A percentile compares a stretch with the other conserved stretches of the same genome.
These are phyloP conservation scores for Magallana gigas DNA, from an alignment of 1,140 invertebrate species.

Conservation along the genomic window DNA sequence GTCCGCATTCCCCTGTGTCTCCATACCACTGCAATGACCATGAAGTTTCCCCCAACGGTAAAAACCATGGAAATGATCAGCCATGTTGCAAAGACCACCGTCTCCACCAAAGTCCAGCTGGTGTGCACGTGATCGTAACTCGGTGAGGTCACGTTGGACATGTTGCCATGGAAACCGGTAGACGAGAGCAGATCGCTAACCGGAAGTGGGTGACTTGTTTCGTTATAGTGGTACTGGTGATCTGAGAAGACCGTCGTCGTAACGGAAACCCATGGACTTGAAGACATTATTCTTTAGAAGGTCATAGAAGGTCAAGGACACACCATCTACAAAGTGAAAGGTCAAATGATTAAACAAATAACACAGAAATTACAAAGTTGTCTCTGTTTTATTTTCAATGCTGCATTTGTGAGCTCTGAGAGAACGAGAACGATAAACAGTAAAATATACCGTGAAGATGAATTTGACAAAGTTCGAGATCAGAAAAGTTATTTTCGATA, in stretches of 20 bases:
- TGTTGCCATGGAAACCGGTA: not conserved
- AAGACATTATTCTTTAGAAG: not conserved
- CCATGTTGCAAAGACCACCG: conserved; percentile 60
- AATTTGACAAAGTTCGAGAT: too few relatives aligned
- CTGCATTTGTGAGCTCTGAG: too few relatives aligned
- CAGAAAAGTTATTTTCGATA: too few relatives aligned
- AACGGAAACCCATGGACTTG: not conserved
- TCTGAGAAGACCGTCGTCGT: not conserved
- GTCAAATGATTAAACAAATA: not conserved
- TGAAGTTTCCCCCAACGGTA: conserved; percentile 72
- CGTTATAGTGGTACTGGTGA: not conserved
- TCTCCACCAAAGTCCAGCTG: conserved; percentile 45
- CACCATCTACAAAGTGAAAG: not conserved
- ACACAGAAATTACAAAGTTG: too few relatives aligned
- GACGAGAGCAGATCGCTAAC: not conserved
- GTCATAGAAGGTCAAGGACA: not conserved
- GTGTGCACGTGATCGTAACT: not conserved
- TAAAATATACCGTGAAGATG: too few relatives aligned
- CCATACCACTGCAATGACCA: conserved; percentile 77
- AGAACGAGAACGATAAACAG: too few relatives aligned
- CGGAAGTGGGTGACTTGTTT: not conserved
- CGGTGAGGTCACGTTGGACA: not conserved
- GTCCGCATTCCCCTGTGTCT: conserved; percentile 79
- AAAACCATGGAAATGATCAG: conserved; percentile 71
- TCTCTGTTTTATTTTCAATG: too few relatives aligned